Conservation (phyloP, 2,113 vertebrate genomes). For the Tautogolabrus adspersus region DNA sequence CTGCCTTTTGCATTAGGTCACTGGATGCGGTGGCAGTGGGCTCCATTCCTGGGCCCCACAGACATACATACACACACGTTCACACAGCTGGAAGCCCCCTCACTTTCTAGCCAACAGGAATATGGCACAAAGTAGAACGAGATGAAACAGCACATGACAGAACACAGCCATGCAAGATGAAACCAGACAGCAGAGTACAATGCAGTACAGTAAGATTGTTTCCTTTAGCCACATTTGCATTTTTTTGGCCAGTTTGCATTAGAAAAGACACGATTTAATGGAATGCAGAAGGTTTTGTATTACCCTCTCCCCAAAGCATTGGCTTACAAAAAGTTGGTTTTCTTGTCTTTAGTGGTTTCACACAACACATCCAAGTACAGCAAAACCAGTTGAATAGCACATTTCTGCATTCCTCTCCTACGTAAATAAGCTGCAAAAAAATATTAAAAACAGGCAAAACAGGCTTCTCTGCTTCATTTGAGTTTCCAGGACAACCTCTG, state of each 20-base stretch:
- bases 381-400: slow-evolving; percentile 17
- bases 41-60: slow-evolving; percentile 57
- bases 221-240: slow-evolving; percentile 11
- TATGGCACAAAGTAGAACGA: slow-evolving; percentile 48
- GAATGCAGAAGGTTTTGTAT: slow-evolving; percentile 39
- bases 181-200: slow-evolving; percentile 24
- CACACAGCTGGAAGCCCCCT: slow-evolving; percentile 50
- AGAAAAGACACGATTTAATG: slow-evolving; percentile 52
- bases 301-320: slow-evolving; percentile 33
- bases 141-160: slow-evolving; percentile 62
- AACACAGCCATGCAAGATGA: slow-evolving; percentile 37
- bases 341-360: slow-evolving; percentile 44
- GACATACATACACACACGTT: slow-evolving; percentile 27
- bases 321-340: slow-evolving; percentile 51
- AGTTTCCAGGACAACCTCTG: background rate
- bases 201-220: slow-evolving; percentile 22
- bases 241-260: slow-evolving; percentile 23
- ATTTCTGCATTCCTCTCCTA: slow-evolving; percentile 21
- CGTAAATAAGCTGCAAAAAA: slow-evolving; percentile 8
- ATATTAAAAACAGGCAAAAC: background rate
- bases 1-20: slow-evolving; percentile 81
- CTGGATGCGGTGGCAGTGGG: slow-evolving; percentile 71
- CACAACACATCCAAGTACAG: slow-evolving; percentile 38
- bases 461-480: background rate
- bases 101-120: slow-evolving; percentile 45